These are phyloP conservation scores for Erannis defoliaria DNA, from an alignment of 2,888 invertebrate species.

Conservation along the genomic window DNA sequence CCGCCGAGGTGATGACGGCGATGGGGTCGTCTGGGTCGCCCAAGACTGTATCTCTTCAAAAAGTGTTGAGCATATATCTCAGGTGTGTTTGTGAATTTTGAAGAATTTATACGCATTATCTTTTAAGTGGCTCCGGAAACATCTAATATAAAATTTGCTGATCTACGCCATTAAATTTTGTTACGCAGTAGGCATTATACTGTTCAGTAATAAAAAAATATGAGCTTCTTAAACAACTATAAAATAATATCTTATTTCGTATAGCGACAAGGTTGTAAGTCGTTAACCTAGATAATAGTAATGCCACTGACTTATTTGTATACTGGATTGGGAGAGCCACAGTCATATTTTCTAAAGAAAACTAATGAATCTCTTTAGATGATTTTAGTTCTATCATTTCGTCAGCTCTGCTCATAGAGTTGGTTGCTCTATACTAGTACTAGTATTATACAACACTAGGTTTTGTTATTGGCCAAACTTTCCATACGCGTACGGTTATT, in stretches of 20 bases:
- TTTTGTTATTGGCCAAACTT: too few relatives aligned
- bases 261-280: slow-evolving; percentile 5
- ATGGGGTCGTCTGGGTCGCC: too few relatives aligned
- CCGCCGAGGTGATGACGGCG: too few relatives aligned
- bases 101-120: neutral
- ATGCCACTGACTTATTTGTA: neutral
- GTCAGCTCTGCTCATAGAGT: neutral
- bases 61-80: too few relatives aligned
- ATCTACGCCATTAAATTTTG: neutral
- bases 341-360: neutral
- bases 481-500: slow-evolving; percentile 24
- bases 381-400: neutral
- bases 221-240: slow-evolving; percentile 11
- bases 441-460: too few relatives aligned
- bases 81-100: too few relatives aligned
- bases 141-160: slow-evolving; percentile 2
- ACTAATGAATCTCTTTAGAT: neutral
- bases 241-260: slow-evolving; percentile 2
- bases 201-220: slow-evolving; percentile 6
- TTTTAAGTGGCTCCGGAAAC: slow-evolving; percentile 9
- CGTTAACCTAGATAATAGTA: neutral
- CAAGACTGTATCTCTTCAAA: too few relatives aligned
- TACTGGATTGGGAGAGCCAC: too few relatives aligned
- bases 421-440: neutral
- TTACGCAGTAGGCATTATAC: slow-evolving; percentile 1